Conservation (phyloP, 2,888 invertebrate genomes). For the Hypena proboscidalis region DNA sequence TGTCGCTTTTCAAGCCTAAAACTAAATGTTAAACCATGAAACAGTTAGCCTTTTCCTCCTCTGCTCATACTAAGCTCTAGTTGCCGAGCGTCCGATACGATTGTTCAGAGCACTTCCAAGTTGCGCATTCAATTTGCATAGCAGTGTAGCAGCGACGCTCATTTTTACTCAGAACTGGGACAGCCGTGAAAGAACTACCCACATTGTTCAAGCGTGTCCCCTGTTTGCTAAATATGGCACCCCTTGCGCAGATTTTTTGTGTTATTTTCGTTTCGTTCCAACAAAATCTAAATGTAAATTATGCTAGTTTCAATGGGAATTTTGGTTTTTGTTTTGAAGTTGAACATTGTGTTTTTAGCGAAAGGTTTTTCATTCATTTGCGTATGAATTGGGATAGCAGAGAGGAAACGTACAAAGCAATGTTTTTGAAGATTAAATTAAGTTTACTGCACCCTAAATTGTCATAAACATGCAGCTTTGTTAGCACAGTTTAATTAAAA, state of each 20-base stretch:
- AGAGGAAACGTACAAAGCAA: too few relatives aligned
- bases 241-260: conserved; percentile 3
- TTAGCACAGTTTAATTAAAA: too few relatives aligned
- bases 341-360: background rate
- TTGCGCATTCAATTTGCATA: conserved; percentile 76
- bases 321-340: background rate
- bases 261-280: background rate
- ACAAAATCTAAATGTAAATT: conserved; percentile 6
- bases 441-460: too few relatives aligned
- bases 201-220: conserved; percentile 25
- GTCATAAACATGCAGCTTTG: too few relatives aligned
- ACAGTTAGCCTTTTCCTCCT: conserved; percentile 3
- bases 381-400: too few relatives aligned
- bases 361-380: too few relatives aligned
- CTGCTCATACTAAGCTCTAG: conserved; percentile 38
- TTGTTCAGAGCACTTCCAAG: conserved; percentile 69
- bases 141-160: conserved; percentile 63
- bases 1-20: too few relatives aligned
- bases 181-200: conserved; percentile 39
- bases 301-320: background rate
- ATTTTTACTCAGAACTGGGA: conserved; percentile 70
- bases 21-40: background rate
- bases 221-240: conserved; percentile 25
- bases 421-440: too few relatives aligned
- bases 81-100: conserved; percentile 60